phyloP scores from a whole-genome alignment of 1,140 invertebrate genomes.

The Drosophila bocki region DNA sequence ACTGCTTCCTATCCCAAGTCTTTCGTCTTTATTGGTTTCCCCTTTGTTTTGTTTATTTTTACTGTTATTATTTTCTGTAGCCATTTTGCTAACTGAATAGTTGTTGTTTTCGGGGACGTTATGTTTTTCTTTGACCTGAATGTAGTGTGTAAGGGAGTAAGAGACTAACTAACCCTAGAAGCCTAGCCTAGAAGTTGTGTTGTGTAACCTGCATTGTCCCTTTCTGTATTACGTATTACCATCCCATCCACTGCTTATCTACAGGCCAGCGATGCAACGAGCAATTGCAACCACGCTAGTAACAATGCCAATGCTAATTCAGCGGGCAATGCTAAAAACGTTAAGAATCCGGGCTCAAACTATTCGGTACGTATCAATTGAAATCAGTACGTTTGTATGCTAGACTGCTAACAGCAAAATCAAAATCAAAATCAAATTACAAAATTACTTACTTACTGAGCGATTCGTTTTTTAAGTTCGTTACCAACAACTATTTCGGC shows the following conservation, averaged over 20 bases:
- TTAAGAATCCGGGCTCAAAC: conserved; percentile 85
- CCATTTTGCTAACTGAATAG: conserved; percentile 27
- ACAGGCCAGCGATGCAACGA: conserved; percentile 84
- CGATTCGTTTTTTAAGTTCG: conserved; percentile 36
- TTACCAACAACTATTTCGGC: conserved; percentile 58
- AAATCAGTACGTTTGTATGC: conserved; percentile 81
- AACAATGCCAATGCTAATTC: conserved; percentile 74
- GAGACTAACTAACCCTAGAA: conserved; percentile 68
- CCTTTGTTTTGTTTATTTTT: conserved; percentile 17
- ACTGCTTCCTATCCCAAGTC: background rate
- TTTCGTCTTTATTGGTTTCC: background rate
- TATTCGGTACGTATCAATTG: conserved; percentile 85
- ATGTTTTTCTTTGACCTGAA: conserved; percentile 15
- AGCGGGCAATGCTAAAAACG: conserved; percentile 83
- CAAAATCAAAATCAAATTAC: conserved; percentile 33
- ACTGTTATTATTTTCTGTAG: conserved; percentile 17
- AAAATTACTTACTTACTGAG: conserved; percentile 35
- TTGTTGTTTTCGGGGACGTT: background rate
- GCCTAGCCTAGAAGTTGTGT: conserved; percentile 23
- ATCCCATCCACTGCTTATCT: conserved; percentile 84
- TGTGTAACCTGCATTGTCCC: conserved; percentile 39
- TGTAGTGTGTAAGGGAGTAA: conserved; percentile 13
- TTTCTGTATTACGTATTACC: conserved; percentile 77
- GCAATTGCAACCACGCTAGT: conserved; percentile 76
- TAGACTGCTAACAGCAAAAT: conserved; percentile 41